Evolutionary conservation across 2,113 vertebrate species (phyloP).

Genomic region (Hydrochoerus hydrochaeris): DNA sequence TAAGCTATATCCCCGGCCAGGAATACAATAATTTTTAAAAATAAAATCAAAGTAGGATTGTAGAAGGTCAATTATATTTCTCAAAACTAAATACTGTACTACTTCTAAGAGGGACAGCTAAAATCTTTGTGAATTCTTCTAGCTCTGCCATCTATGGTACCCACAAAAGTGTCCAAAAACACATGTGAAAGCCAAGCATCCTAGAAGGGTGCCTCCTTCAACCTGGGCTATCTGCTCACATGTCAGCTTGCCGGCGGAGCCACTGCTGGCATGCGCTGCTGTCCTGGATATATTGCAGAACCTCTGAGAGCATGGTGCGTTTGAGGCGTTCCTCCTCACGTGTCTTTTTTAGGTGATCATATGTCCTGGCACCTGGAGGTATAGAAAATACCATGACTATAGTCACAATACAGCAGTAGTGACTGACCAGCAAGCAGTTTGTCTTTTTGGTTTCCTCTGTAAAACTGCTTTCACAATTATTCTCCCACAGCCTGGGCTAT

Average conservation of each 20-base stretch:
- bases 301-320: constrained; percentile 95
- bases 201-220: not conserved
- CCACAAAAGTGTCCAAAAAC: constrained; percentile 15
- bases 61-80: not conserved
- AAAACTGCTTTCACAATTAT: constrained; percentile 44
- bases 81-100: not conserved
- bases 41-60: constrained; percentile 23
- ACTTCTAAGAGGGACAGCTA: not conserved
- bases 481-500: not conserved
- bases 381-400: not conserved
- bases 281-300: constrained; percentile 98
- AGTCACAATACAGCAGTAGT: not conserved
- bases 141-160: not conserved
- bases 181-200: not conserved
- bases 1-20: too few relatives aligned
- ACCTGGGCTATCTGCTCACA: constrained; percentile 86
- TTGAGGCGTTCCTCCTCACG: constrained; percentile 95
- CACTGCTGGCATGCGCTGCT: constrained; percentile 97
- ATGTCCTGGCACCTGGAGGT: constrained; percentile 93
- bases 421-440: not conserved
- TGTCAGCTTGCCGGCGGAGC: constrained; percentile 97
- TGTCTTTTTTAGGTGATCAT: constrained; percentile 92
- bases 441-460: constrained; percentile 7
- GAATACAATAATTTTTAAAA: constrained; percentile 42
- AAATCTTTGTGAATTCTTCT: constrained; percentile 38